Conservation (phyloP, 2,113 vertebrate species). For the Falco punctatus region DNA sequence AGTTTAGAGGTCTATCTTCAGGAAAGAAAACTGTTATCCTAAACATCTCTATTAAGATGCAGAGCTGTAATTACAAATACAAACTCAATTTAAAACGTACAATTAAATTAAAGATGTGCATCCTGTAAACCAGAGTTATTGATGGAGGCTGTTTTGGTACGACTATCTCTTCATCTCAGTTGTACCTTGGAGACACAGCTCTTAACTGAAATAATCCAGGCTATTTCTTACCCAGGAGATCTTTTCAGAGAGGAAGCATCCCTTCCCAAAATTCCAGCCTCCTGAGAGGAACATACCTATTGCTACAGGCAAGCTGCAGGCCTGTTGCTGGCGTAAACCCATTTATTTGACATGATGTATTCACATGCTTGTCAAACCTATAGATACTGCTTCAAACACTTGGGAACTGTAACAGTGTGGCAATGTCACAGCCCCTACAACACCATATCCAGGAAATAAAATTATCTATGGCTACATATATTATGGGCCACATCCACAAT, state of each 20-base stretch:
- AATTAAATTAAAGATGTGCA: not conserved
- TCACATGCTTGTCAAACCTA: not conserved
- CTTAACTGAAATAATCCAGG: not conserved
- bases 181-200: not conserved
- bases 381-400: not conserved
- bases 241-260: not conserved
- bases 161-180: not conserved
- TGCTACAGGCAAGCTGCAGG: not conserved
- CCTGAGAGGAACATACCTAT: accelerated
- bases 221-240: not conserved
- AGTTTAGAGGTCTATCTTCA: not conserved
- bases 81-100: not conserved
- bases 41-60: not conserved
- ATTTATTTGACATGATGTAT: not conserved
- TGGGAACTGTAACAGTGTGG: not conserved
- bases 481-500: not conserved
- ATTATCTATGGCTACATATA: not conserved
- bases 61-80: not conserved
- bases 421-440: not conserved
- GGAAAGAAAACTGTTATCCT: not conserved
- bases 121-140: not conserved
- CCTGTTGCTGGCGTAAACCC: not conserved
- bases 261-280: not conserved
- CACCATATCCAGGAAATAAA: not conserved
- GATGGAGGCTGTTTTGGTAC: not conserved